Base-by-base conservation (phyloP, 2,113 vertebrate species). In the Nesoenas mayeri region DNA sequence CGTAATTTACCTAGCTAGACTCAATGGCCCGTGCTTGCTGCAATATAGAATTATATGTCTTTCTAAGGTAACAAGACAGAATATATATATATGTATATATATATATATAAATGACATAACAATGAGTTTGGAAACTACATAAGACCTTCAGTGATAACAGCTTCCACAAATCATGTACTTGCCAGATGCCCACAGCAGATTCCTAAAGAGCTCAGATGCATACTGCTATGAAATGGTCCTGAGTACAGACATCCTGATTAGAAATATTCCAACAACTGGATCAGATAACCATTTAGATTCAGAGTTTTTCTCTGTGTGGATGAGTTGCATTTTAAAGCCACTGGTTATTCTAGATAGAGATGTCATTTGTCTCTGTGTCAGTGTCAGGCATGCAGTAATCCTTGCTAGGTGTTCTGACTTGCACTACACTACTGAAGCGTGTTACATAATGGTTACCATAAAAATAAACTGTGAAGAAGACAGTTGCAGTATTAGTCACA, bases 361-460 rank as follows among this genome's bases (percentile, higher is more conserved):
- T 61, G 20, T 10, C 5, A 14, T 53, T 85, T 75, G 11, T 36
- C 19, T 83, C n/a, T 60, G 44, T 67, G 47, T 51, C 11, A 56
- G 71, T 15, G 42, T 62, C 56, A 5, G 4, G n/a, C 74, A 51
- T 61, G 51, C 57, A 26, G 62, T 34, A 61, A 57, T 60, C 77
- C 29, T 47, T 58, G 21, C 36, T 62, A 67, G 65, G 15, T 12
- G 29, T 67, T 91, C 71, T 50, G 32, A 38, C 54, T 72, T 53
- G 47, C 0, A 1, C 48, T 28, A 1, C 2, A 2, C 25, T 77
- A 25, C 2, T 7, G 29, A 67, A 86, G 18, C 2, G 13, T 29
- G 53, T 38, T 47, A 72, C 16, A 4, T 29, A 50, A 40, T 34
- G 42, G 28, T 78, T 54, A 25, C 70, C 21, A 15, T 32, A 51